Evolutionary conservation across 2,888 invertebrate species (phyloP), one percentile per base, ranked within the genome.

Genomic region (Colostygia pectinataria): DNA sequence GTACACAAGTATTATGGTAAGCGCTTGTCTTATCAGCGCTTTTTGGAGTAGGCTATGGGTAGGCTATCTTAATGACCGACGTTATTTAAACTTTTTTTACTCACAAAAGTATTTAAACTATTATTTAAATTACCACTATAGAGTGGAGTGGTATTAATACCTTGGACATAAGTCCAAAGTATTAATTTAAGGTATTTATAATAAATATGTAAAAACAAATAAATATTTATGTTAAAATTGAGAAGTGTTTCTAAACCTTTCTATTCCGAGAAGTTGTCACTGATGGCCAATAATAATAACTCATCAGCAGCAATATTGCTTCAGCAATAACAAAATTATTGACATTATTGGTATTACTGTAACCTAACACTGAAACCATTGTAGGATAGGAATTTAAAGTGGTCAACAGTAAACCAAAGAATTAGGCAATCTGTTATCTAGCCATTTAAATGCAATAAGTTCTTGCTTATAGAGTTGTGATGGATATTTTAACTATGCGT

Each of bases 391-490:
- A 44, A 50, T 45, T 18, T 44, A 25, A 40, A 44, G 40, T 40
- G 29, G 13, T 4, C 31, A 27, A 39, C 29, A 27, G 37, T 45
- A 25, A 37, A 48, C 31, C 12, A 40, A 36, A 44, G 40, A 44
- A 50, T 44, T 40, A 31, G 40, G 40, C 36, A 45, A 40, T 24
- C 36, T 40, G 44, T 50, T 50, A 50, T 44, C 29, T 31, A 23
- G 27, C 40, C 20, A 44, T 50, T 50, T 40, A 27, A 36, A 45
- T 40, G 39, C 27, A 44, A 40, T 50, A 44, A 36, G 36, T 40
- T 36, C 7, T 44, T 9, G 14, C 5, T 9, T 24, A 24, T 29
- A 40, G 44, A 36, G 36, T 12, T 29, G 40, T 10, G 8, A 14
- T n/a, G n/a, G n/a, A n/a, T n/a, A n/a, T n/a, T n/a, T n/a, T n/a